A percentile compares a stretch with the other conserved stretches of the same genome.
These are phyloP conservation scores for Premnoplex brunnescens DNA, from an alignment of 2,797 vertebrate genomes.

Conservation along the genomic window DNA sequence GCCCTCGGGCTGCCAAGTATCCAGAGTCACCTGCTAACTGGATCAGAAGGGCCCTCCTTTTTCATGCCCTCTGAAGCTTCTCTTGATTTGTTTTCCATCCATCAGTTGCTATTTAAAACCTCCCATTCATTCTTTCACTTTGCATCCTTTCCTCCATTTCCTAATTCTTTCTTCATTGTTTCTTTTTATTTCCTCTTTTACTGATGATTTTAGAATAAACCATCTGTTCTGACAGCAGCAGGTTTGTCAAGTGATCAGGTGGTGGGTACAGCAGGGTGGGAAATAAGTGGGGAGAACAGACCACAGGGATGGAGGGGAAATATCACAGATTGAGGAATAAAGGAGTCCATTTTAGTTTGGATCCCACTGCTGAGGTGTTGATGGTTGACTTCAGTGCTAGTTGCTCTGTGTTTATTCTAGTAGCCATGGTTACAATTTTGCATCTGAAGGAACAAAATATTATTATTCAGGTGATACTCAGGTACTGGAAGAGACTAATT, in stretches of 20 bases:
- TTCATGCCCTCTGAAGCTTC: slow-evolving; percentile 42
- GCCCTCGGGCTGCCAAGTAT: slow-evolving; percentile 65
- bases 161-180: slow-evolving; percentile 37
- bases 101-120: background rate
- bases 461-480: background rate
- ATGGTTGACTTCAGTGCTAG: background rate
- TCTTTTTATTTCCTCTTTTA: slow-evolving; percentile 29
- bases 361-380: background rate
- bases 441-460: background rate
- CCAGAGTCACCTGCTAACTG: slow-evolving; percentile 37
- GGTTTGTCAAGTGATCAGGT: slow-evolving; percentile 6
- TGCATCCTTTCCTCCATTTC: slow-evolving; percentile 14
- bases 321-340: background rate
- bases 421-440: background rate
- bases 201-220: background rate
- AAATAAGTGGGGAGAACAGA: background rate
- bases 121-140: background rate
- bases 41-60: slow-evolving; percentile 50
- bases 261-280: background rate
- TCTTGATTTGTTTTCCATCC: slow-evolving; percentile 36
- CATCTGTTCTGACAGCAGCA: background rate
- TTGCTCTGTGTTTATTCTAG: background rate
- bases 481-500: background rate
- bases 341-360: background rate
- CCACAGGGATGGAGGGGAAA: background rate